Conservation (phyloP, 2,888 invertebrate species). For the Horisme vitalbata region DNA sequence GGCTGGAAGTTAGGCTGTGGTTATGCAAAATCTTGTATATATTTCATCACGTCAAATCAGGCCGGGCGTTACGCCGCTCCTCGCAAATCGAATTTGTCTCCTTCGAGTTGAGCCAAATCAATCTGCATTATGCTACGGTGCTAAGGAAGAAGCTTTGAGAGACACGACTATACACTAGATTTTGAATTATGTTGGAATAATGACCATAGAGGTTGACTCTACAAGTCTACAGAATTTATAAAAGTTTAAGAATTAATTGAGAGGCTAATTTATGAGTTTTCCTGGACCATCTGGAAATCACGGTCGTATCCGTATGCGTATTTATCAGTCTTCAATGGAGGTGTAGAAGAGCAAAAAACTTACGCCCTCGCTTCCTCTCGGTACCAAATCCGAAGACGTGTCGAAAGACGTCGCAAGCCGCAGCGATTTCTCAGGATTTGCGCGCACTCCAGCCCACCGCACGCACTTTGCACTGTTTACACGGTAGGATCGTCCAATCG, state of each 20-base stretch:
- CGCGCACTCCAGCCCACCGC: constrained; percentile 55
- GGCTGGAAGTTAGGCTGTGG: constrained; percentile 15
- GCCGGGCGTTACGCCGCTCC: constrained; percentile 40
- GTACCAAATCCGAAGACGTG: constrained; percentile 50
- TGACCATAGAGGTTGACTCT: no score
- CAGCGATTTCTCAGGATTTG: constrained; percentile 75
- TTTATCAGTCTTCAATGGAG: no score
- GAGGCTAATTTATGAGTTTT: no score
- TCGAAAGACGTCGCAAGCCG: constrained; percentile 65
- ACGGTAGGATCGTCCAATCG: constrained; percentile 21
- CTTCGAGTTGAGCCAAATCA: constrained; percentile 72
- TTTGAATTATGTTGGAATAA: background rate
- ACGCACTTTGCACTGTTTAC: constrained; percentile 61
- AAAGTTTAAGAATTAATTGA: no score
- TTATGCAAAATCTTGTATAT: constrained; percentile 47
- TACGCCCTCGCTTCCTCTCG: constrained; percentile 10
- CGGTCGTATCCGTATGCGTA: no score
- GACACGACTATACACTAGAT: background rate
- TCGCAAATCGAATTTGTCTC: constrained; percentile 77
- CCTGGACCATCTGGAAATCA: no score
- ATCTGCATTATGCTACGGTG: constrained; percentile 70
- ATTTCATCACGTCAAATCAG: constrained; percentile 57
- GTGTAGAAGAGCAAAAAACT: background rate
- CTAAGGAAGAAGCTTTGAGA: constrained; percentile 31
- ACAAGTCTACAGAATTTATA: no score